Percentiles rank a stretch among this genome's conserved stretches.
Evolutionary conservation across 2,888 invertebrate genomes (phyloP).

Genomic region (Adelognathus sp.): DNA sequence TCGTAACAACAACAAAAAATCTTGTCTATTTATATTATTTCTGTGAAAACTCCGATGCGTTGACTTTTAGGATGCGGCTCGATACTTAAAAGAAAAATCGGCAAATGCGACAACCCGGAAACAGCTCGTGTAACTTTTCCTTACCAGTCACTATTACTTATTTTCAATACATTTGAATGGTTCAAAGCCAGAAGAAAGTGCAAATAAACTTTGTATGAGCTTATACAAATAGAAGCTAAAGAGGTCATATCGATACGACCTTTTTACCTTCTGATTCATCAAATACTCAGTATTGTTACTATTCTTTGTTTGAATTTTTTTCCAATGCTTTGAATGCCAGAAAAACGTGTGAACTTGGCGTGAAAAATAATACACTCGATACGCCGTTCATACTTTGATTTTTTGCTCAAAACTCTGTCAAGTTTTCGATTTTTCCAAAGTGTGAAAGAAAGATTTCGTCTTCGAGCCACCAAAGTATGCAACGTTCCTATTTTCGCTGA

Average conservation of each 20-base stretch:
- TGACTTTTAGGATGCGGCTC: conserved; percentile 65
- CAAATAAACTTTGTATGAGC: background rate
- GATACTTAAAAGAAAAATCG: conserved; percentile 68
- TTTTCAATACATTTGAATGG: too few relatives aligned
- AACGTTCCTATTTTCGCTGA: background rate
- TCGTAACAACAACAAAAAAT: background rate
- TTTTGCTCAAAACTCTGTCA: background rate
- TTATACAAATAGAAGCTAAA: too few relatives aligned
- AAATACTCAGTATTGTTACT: too few relatives aligned
- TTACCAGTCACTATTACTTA: background rate
- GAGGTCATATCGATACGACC: too few relatives aligned
- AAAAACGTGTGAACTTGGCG: too few relatives aligned
- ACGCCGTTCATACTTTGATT: too few relatives aligned
- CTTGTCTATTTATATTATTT: background rate
- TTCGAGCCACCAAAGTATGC: background rate
- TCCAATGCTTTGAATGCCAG: too few relatives aligned
- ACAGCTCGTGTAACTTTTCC: conserved; percentile 6
- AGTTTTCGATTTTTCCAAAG: background rate
- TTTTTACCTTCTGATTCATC: too few relatives aligned
- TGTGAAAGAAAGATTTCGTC: background rate
- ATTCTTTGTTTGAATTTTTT: too few relatives aligned
- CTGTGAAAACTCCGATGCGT: background rate
- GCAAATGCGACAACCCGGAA: conserved; percentile 50
- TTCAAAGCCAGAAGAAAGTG: too few relatives aligned
- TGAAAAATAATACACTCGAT: too few relatives aligned